Conservation (phyloP, 1,140 invertebrate genomes). For the Drosophila funebris region DNA sequence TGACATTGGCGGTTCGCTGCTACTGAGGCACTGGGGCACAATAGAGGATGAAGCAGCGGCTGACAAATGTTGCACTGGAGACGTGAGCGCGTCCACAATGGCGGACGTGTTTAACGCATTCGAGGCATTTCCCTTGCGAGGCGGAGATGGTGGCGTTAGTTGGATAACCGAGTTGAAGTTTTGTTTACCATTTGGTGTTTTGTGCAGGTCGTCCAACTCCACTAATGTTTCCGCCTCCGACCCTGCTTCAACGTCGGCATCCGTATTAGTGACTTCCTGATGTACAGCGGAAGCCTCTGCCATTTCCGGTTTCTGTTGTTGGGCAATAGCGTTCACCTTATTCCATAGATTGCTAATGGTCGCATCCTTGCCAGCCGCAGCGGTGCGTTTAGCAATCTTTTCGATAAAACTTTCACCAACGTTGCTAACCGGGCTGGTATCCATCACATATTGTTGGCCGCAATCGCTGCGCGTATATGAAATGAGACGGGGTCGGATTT, state of each 20-base stretch:
- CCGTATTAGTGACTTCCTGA: background rate
- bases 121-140: conserved; percentile 20
- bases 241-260: background rate
- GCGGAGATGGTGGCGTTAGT: conserved; percentile 41
- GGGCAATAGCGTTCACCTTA: conserved; percentile 66
- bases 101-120: background rate
- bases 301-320: conserved; percentile 37
- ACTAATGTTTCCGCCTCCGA: background rate
- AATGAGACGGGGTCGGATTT: conserved; percentile 66
- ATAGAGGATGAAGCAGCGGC: background rate
- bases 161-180: background rate
- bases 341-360: conserved; percentile 66
- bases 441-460: conserved; percentile 34
- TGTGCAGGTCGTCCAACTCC: conserved; percentile 8
- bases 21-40: conserved; percentile 54
- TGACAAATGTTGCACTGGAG: background rate
- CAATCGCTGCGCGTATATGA: conserved; percentile 63
- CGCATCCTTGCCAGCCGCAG: conserved; percentile 61
- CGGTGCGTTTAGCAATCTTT: conserved; percentile 72
- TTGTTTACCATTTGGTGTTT: conserved; percentile 43
- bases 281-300: background rate
- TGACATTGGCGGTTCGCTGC: conserved; percentile 43
- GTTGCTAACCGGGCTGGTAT: conserved; percentile 30
- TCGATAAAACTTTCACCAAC: conserved; percentile 69
- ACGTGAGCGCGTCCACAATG: conserved; percentile 7